Percentiles rank a stretch among this genome's conserved stretches.
These are phyloP conservation scores for Smittia sp. DNA, from an alignment of 2,888 invertebrate genomes.

Conservation along the genomic window DNA sequence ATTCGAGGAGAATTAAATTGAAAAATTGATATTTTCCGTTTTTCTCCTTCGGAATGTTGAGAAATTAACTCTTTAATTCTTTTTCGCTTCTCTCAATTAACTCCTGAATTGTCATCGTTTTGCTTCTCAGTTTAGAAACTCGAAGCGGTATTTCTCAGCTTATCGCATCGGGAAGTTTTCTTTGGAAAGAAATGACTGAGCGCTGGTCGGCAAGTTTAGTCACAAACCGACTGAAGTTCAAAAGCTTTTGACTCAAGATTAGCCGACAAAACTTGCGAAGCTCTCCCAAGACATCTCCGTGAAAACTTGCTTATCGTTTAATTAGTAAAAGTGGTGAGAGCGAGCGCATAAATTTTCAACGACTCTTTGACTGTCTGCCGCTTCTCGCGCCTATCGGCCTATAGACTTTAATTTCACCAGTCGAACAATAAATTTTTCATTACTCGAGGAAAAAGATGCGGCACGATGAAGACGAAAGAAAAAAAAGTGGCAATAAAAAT, in stretches of 20 bases:
- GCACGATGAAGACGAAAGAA: background rate
- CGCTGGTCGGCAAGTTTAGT: too few species aligned
- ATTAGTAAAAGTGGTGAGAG: constrained; percentile 19
- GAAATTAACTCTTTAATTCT: constrained; percentile 9
- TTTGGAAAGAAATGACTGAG: too few species aligned
- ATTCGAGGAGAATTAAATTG: constrained; percentile 30
- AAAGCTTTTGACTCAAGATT: too few species aligned
- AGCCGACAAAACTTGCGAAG: background rate
- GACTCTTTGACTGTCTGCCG: background rate
- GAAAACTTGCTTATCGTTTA: background rate
- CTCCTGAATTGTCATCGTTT: constrained; percentile 1
- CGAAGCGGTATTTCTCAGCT: background rate
- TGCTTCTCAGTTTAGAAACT: background rate
- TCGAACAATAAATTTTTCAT: constrained; percentile 25
- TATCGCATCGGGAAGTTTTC: background rate
- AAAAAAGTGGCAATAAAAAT: constrained; percentile 24
- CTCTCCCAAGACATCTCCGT: background rate
- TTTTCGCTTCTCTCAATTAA: background rate
- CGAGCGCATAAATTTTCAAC: background rate
- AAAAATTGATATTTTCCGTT: constrained; percentile 35
- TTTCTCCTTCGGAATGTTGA: background rate
- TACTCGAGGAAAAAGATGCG: constrained; percentile 15
- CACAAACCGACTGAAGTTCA: too few species aligned
- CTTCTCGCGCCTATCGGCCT: background rate
- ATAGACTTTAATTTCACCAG: background rate